phyloP scores from a whole-genome alignment of 2,888 invertebrate genomes.

The Hetaerina titia region DNA sequence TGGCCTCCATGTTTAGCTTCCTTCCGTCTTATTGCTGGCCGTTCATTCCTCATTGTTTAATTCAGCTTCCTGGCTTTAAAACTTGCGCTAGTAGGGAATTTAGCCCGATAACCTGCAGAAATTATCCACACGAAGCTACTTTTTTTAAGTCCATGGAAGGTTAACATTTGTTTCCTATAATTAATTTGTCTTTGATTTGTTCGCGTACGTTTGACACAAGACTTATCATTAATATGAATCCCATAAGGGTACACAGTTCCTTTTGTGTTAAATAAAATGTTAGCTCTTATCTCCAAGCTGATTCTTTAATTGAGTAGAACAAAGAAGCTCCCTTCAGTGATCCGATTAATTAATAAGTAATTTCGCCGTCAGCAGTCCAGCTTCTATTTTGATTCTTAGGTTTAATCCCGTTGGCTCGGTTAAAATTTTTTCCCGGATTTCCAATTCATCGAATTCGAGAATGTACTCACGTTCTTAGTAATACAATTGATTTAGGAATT shows the following conservation, averaged over 20 bases:
- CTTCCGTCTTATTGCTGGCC: too few species aligned
- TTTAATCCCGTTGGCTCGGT: not conserved
- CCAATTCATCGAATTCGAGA: too few species aligned
- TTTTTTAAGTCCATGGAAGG: too few species aligned
- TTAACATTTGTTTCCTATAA: not conserved
- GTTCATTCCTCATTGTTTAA: too few species aligned
- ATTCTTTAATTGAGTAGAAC: not conserved
- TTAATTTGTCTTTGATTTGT: not conserved
- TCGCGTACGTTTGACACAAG: too few species aligned
- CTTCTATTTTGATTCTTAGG: not conserved
- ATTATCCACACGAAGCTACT: too few species aligned
- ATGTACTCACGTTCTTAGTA: too few species aligned
- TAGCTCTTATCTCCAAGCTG: not conserved
- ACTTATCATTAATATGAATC: not conserved
- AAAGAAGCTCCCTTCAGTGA: not conserved
- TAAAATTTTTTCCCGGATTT: too few species aligned
- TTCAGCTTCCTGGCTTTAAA: too few species aligned
- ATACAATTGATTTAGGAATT: not conserved
- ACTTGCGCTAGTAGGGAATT: too few species aligned
- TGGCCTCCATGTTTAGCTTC: too few species aligned
- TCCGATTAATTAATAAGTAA: not conserved
- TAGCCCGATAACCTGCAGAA: too few species aligned
- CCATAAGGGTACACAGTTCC: not conserved
- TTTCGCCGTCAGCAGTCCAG: not conserved
- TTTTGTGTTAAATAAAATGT: not conserved